Conservation (phyloP, 2,797 vertebrate genomes). For the Pristis pectinata region DNA sequence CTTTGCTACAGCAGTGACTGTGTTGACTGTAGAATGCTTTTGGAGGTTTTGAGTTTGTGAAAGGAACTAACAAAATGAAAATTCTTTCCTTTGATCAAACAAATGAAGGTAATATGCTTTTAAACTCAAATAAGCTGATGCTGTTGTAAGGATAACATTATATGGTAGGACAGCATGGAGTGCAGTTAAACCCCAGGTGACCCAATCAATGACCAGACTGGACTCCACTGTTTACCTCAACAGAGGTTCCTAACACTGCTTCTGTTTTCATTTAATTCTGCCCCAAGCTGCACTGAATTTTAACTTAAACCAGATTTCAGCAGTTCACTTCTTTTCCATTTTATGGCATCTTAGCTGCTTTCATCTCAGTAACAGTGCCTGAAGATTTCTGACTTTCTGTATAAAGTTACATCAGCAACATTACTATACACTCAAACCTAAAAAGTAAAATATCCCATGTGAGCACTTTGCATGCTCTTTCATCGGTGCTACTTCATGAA, state of each 20-base stretch:
- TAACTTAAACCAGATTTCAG: not conserved
- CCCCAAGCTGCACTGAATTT: not conserved
- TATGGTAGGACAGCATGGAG: not conserved
- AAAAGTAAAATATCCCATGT: not conserved
- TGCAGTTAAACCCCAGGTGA: not conserved
- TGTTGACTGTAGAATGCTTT: not conserved
- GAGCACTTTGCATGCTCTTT: not conserved
- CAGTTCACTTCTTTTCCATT: not conserved
- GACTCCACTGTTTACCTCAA: not conserved
- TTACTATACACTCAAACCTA: not conserved
- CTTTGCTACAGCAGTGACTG: not conserved
- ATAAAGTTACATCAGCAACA: not conserved
- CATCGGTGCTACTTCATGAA: not conserved
- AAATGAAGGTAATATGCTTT: not conserved
- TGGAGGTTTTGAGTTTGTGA: not conserved
- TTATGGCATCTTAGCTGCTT: not conserved
- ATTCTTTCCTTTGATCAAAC: not conserved
- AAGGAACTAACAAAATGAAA: not conserved
- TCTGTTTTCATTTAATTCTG: not conserved
- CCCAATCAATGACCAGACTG: not conserved
- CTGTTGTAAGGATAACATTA: not conserved
- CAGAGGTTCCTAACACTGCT: not conserved
- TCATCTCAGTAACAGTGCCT: not conserved
- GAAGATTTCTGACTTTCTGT: not conserved
- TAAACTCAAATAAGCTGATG: not conserved